Evolutionary conservation across 1,140 invertebrate genomes (phyloP).

Genomic region (Bradysia coprophila): DNA sequence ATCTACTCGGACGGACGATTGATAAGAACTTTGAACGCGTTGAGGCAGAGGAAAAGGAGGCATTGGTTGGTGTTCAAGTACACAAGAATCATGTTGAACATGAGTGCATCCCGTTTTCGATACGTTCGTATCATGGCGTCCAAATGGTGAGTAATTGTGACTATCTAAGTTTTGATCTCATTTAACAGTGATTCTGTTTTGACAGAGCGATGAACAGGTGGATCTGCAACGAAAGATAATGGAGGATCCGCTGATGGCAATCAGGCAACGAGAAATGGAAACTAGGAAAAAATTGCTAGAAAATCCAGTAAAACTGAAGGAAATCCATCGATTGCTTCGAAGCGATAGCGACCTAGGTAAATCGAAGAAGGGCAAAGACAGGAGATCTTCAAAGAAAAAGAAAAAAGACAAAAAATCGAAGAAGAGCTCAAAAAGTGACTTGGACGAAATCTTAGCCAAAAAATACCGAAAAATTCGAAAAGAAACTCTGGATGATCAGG

Average conservation of each 20-base stretch:
- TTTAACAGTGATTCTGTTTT: neutral
- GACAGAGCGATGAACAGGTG: conserved; percentile 41
- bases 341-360: conserved; percentile 29
- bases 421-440: conserved; percentile 26
- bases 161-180: conserved; percentile 9
- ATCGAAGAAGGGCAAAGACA: conserved; percentile 25
- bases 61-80: conserved; percentile 16
- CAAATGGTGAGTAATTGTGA: conserved; percentile 7
- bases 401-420: conserved; percentile 32
- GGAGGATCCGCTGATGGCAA: conserved; percentile 76
- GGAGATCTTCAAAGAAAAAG: conserved; percentile 16
- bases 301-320: conserved; percentile 79
- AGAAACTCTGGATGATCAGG: conserved; percentile 20
- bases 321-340: conserved; percentile 56
- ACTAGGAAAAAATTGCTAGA: conserved; percentile 57
- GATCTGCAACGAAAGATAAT: conserved; percentile 66
- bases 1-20: conserved; percentile 70
- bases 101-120: conserved; percentile 56
- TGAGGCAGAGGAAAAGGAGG: conserved; percentile 37
- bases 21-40: conserved; percentile 67
- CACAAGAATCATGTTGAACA: conserved; percentile 52
- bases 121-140: conserved; percentile 26
- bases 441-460: conserved; percentile 27
- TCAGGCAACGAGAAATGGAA: conserved; percentile 73
- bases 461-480: conserved; percentile 27